Conservation (phyloP, 2,797 vertebrate species). For the Esox masquinongy region DNA sequence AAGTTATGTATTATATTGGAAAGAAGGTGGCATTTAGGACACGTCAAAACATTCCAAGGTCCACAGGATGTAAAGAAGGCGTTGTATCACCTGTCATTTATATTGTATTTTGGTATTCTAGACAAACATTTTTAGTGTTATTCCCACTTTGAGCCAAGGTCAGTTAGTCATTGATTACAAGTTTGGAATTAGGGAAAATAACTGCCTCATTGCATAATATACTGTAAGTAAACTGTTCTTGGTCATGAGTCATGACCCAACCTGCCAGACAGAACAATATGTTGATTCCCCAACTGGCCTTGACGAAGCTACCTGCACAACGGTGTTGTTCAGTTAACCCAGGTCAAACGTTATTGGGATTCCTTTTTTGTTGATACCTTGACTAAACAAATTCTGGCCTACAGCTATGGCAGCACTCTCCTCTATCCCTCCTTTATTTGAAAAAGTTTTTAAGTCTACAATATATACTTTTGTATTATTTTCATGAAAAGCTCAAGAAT, state of each 20-base stretch:
- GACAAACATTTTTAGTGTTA: background rate
- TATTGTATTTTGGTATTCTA: constrained; percentile 8
- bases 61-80: background rate
- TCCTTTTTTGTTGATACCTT: background rate
- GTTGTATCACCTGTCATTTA: constrained; percentile 5
- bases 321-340: constrained; percentile 6
- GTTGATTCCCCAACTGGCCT: constrained; percentile 50
- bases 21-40: background rate
- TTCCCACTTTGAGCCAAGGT: constrained; percentile 14
- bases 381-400: too few species aligned
- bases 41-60: background rate
- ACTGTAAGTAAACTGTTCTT: constrained; percentile 2
- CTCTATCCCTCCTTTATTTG: too few species aligned
- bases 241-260: constrained; percentile 27
- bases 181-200: constrained; percentile 15
- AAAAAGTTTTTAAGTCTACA: too few species aligned
- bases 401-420: too few species aligned
- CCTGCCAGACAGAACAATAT: constrained; percentile 19
- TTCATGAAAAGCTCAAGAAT: background rate
- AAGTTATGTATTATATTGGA: background rate
- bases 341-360: constrained; percentile 48
- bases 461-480: too few species aligned
- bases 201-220: constrained; percentile 33
- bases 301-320: constrained; percentile 35
- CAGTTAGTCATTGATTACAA: constrained; percentile 26